Conservation (phyloP, 2,113 vertebrate genomes). For the Triplophysa rosa region DNA sequence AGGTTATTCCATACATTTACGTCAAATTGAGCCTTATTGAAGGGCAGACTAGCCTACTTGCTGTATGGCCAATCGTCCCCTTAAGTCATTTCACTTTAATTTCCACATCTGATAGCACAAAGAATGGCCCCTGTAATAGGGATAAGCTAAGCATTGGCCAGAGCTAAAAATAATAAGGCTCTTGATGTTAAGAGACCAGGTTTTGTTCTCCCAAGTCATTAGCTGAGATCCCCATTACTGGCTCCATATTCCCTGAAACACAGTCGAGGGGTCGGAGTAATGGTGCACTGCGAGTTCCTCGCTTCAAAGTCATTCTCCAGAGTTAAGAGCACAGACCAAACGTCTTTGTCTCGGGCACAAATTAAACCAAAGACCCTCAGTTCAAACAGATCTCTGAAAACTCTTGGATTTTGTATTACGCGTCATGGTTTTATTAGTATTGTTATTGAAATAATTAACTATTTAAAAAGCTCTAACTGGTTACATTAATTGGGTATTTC, state of each 20-base stretch:
- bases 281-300: constrained; percentile 60
- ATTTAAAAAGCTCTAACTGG: neutral
- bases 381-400: neutral
- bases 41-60: constrained; percentile 80
- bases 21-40: constrained; percentile 74
- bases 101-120: constrained; percentile 81
- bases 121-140: constrained; percentile 75
- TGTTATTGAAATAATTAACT: neutral
- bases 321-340: constrained; percentile 62
- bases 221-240: constrained; percentile 78
- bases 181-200: constrained; percentile 81
- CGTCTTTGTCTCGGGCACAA: constrained; percentile 40
- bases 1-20: constrained; percentile 58
- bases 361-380: constrained; percentile 26
- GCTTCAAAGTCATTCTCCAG: constrained; percentile 80
- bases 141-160: constrained; percentile 77
- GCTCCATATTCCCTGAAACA: constrained; percentile 71
- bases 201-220: constrained; percentile 83
- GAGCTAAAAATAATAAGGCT: constrained; percentile 82
- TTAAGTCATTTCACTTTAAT: constrained; percentile 83
- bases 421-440: neutral
- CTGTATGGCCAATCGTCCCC: constrained; percentile 76
- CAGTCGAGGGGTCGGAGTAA: constrained; percentile 61
- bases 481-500: neutral
- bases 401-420: neutral